Evolutionary conservation across 2,888 invertebrate genomes (phyloP).

Genomic region (Nysson spinosus): DNA sequence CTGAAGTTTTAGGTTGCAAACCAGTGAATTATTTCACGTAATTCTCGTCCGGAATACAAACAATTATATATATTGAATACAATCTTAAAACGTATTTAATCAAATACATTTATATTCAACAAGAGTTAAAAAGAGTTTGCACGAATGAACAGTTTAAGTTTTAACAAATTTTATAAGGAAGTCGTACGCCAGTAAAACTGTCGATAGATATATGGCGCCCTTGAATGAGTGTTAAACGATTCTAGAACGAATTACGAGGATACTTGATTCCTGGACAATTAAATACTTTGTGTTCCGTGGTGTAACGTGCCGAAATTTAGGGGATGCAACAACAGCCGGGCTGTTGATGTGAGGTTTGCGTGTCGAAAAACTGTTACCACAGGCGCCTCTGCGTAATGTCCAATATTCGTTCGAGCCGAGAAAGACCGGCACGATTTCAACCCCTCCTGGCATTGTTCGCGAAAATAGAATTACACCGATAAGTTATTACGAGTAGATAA

Average conservation of each 20-base stretch:
- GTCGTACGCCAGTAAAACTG: neutral
- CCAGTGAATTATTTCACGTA: too few relatives aligned
- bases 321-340: conserved; percentile 52
- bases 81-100: too few relatives aligned
- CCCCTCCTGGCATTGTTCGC: conserved; percentile 55
- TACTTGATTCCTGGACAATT: conserved; percentile 4
- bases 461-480: conserved; percentile 63
- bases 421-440: conserved; percentile 45
- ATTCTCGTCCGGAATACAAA: too few relatives aligned
- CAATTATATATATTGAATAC: too few relatives aligned
- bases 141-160: too few relatives aligned
- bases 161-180: neutral
- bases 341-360: conserved; percentile 71
- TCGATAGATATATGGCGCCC: too few relatives aligned
- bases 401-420: conserved; percentile 67
- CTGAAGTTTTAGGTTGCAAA: too few relatives aligned
- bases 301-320: conserved; percentile 32
- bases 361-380: conserved; percentile 68
- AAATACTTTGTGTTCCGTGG: conserved; percentile 36
- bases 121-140: too few relatives aligned
- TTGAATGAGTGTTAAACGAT: neutral
- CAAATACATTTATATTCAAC: too few relatives aligned
- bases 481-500: conserved; percentile 63
- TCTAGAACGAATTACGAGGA: neutral
- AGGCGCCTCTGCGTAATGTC: conserved; percentile 70